Conservation (phyloP, 2,888 invertebrate species). For the Cataglyphis rosenhaueri region DNA sequence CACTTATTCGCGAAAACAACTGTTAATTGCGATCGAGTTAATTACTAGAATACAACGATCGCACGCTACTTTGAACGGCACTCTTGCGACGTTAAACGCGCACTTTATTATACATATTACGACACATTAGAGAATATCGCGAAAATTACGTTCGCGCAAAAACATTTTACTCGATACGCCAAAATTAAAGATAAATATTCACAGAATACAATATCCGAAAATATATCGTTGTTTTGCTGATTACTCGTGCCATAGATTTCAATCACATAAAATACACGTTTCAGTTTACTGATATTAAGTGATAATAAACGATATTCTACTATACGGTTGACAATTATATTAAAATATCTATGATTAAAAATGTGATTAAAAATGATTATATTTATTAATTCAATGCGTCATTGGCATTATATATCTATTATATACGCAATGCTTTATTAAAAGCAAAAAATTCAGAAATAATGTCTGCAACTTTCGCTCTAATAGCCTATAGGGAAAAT, state of each 20-base stretch:
- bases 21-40: not conserved
- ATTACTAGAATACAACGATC: conserved; percentile 1
- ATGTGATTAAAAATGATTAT: not conserved
- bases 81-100: not conserved
- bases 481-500: not conserved
- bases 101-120: not conserved
- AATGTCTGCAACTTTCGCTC: not conserved
- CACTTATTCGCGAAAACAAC: not conserved
- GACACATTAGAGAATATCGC: not conserved
- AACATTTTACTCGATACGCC: not conserved
- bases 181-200: not conserved
- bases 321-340: not conserved
- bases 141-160: not conserved
- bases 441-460: not conserved
- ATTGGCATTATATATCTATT: not conserved
- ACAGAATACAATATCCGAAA: not conserved
- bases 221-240: not conserved
- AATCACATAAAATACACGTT: not conserved
- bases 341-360: not conserved
- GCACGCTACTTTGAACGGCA: not conserved
- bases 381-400: not conserved
- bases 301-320: not conserved
- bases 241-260: not conserved
- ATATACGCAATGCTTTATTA: not conserved
- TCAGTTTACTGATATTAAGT: not conserved